A percentile compares a stretch with the other conserved stretches of the same genome.
These are phyloP conservation scores for Fissipunctia ypsillon DNA, from an alignment of 2,888 invertebrate genomes.

Conservation along the genomic window DNA sequence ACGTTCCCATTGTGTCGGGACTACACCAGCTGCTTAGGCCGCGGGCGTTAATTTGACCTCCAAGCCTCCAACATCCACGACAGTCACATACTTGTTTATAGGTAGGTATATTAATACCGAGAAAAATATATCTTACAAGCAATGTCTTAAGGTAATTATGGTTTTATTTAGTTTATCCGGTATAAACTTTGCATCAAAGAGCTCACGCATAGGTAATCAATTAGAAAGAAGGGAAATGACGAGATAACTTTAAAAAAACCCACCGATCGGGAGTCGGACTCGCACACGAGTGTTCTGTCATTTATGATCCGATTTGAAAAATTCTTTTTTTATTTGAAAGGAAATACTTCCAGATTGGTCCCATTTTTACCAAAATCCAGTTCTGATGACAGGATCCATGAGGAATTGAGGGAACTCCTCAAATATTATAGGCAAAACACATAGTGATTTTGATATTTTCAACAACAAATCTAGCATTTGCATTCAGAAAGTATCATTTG, in stretches of 20 bases:
- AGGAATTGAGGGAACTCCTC: too few species aligned
- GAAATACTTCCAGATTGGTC: too few species aligned
- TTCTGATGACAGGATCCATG: too few species aligned
- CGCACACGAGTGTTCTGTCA: too few species aligned
- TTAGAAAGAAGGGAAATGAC: neutral
- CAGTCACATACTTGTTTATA: slow-evolving; percentile 1
- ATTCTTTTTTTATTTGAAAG: too few species aligned
- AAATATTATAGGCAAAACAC: too few species aligned
- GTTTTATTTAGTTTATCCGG: neutral
- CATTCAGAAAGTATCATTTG: too few species aligned
- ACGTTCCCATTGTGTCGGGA: slow-evolving; percentile 72
- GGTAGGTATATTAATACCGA: neutral
- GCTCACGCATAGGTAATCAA: neutral
- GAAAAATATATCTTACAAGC: neutral
- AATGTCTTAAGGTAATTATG: neutral
- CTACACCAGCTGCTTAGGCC: slow-evolving; percentile 72
- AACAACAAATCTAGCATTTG: too few species aligned
- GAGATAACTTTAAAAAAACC: neutral
- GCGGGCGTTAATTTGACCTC: slow-evolving; percentile 56
- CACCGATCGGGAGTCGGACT: too few species aligned
- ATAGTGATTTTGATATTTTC: too few species aligned
- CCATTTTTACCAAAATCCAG: too few species aligned
- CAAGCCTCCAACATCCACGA: slow-evolving; percentile 36
- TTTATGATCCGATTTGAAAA: too few species aligned
- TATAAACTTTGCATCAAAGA: neutral